Evolutionary conservation across 2,888 invertebrate species (phyloP).

Genomic region (Anagyrus pseudococci): DNA sequence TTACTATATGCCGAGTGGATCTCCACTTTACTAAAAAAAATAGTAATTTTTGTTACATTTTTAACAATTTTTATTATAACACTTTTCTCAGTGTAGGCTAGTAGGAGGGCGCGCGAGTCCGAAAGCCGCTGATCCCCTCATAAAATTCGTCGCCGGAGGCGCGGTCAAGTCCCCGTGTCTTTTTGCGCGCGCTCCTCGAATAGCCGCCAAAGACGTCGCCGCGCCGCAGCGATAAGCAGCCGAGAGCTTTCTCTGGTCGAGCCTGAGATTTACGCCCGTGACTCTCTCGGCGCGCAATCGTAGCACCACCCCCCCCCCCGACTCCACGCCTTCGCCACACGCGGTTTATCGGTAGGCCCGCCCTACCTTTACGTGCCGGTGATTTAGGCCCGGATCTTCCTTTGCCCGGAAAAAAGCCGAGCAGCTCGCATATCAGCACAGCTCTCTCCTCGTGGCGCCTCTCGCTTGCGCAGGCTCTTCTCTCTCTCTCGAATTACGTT

Average conservation of each 20-base stretch:
- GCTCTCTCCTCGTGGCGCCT: too few relatives aligned
- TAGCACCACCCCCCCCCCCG: background rate
- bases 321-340: background rate
- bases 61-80: too few relatives aligned
- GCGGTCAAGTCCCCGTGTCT: too few relatives aligned
- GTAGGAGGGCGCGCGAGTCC: too few relatives aligned
- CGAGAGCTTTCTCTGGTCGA: slow-evolving; percentile 37
- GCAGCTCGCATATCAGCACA: too few relatives aligned
- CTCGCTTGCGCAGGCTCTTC: too few relatives aligned
- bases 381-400: slow-evolving; percentile 31
- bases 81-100: background rate
- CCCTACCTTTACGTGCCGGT: slow-evolving; percentile 11
- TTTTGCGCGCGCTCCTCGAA: background rate
- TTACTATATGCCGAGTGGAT: background rate
- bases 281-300: slow-evolving; percentile 30
- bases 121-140: too few relatives aligned
- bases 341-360: slow-evolving; percentile 20
- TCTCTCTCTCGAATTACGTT: too few relatives aligned
- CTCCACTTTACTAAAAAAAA: too few relatives aligned
- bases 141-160: too few relatives aligned
- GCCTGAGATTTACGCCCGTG: background rate
- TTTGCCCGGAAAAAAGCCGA: background rate
- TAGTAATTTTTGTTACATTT: too few relatives aligned
- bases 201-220: slow-evolving; percentile 32
- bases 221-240: slow-evolving; percentile 27